Conservation (phyloP, 30 jellyfish, hydroid and myxozoan species). For the Chrysaora quinquecirrha region DNA sequence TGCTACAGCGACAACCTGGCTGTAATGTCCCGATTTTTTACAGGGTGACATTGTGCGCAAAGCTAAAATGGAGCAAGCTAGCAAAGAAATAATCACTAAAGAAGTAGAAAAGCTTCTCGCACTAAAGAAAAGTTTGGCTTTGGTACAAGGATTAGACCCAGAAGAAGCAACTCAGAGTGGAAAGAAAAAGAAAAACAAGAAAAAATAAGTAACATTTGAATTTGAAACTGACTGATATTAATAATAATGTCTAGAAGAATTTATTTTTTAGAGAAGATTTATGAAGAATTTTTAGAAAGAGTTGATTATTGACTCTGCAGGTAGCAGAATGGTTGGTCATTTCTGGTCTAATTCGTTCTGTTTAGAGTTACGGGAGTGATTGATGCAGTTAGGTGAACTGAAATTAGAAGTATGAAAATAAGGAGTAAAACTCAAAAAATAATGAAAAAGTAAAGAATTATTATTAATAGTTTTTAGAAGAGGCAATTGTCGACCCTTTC, state of each 20-base stretch:
- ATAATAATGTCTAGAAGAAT: background rate
- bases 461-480: no score
- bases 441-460: no score
- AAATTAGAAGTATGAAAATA: no score
- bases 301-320: background rate
- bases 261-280: background rate
- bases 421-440: no score
- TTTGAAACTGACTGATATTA: background rate
- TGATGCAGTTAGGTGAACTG: no score
- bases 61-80: slow-evolving; percentile 72
- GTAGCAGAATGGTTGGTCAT: no score
- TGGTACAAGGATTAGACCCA: slow-evolving; percentile 83
- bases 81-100: slow-evolving; percentile 61
- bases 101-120: slow-evolving; percentile 85
- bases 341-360: no score
- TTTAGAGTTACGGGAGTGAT: no score
- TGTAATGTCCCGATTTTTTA: no score
- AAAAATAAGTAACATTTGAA: background rate
- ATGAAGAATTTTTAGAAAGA: background rate
- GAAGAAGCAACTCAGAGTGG: slow-evolving; percentile 32
- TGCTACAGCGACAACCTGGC: no score
- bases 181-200: slow-evolving; percentile 54
- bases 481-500: no score
- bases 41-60: slow-evolving; percentile 87
- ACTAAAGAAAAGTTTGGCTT: slow-evolving; percentile 73